phyloP scores from a whole-genome alignment of 2,888 invertebrate genomes.

The Drosophila peninsularis region DNA sequence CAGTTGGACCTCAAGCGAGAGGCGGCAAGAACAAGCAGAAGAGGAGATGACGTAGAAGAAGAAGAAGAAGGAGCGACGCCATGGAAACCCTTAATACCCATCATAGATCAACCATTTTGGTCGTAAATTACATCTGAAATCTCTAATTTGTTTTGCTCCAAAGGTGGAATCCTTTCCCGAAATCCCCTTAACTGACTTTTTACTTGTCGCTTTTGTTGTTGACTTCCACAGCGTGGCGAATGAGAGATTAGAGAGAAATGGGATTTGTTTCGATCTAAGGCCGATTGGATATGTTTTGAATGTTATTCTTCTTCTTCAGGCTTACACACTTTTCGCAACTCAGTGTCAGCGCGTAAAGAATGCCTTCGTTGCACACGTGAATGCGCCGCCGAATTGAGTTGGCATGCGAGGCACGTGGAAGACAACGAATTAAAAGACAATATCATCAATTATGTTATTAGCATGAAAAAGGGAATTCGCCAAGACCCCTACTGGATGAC shows the following conservation, averaged over 20 bases:
- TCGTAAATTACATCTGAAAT: conserved; percentile 82
- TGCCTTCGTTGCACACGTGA: conserved; percentile 33
- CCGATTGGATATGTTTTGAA: conserved; percentile 3
- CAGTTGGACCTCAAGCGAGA: conserved; percentile 6
- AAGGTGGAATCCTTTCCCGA: conserved; percentile 79
- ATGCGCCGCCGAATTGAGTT: conserved; percentile 46
- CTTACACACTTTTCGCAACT: conserved; percentile 13
- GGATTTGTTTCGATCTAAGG: conserved; percentile 28
- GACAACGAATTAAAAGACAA: conserved; percentile 84
- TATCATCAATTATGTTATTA: conserved; percentile 84
- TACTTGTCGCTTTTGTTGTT: conserved; percentile 44
- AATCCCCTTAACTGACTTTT: conserved; percentile 54
- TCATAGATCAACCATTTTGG: conserved; percentile 82
- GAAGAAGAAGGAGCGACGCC: conserved; percentile 48
- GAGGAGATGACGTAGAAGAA: conserved; percentile 14
- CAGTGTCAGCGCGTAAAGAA: conserved; percentile 27
- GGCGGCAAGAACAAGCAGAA: conserved; percentile 42
- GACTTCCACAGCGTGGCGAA: conserved; percentile 34
- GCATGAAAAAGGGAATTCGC: conserved; percentile 66
- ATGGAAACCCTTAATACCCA: conserved; percentile 73
- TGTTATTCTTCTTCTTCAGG: not conserved
- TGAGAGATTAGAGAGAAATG: conserved; percentile 36
- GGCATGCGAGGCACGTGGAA: conserved; percentile 70
- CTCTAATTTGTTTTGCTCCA: conserved; percentile 82
- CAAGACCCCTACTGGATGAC: conserved; percentile 28